Base-by-base conservation (phyloP, 2,888 invertebrate species). In the Agonopterix alstromeriana region DNA sequence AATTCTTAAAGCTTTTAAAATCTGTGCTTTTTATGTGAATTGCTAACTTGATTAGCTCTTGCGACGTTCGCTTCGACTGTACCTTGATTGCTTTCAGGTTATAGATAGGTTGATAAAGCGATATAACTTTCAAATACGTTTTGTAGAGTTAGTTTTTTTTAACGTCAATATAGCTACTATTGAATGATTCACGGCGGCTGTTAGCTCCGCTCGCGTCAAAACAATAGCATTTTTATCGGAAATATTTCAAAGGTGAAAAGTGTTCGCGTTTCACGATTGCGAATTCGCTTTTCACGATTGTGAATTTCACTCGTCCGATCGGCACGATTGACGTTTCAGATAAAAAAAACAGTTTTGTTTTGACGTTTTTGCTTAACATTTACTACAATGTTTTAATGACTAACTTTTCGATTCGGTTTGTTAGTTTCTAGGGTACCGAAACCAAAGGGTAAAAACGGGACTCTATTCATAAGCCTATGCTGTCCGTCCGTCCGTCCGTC, bases 231-330 rank as follows among this genome's bases (percentile, higher is more conserved):
- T 59, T 63, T 70, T 67, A 70, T 69, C 59, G 57, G 52, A 46
- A 53, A 61, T 55, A 56, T 58, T 64, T 59, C 53, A 67, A 62
- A 73, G 63, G 67, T 65, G 65, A 66, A 65, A 68, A 66, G 63
- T 53, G 57, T 63, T 58, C 57, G 55, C 48, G 56, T 58, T 62
- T 60, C 14, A 17, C 45, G 45, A 46, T 50, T 35, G 40, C 36
- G 14, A 50, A 47, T 46, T 45, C 43, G 12, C 36, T 40, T 43
- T 48, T 48, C 38, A 43, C 43, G 12, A 17, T 40, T 43, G 45
- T 48, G 35, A 43, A 7, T 43, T 47, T 43, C 14, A 14, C 14
- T 36, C 14, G 12, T 36, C 38, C 27, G 36, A 43, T 8, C 12
- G 36, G 10, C 9, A 17, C 42, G 17, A 47, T 48, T 38, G 48